These are phyloP conservation scores for Cheilosia vernalis DNA, from an alignment of 2,888 invertebrate genomes.

Conservation along the genomic window DNA sequence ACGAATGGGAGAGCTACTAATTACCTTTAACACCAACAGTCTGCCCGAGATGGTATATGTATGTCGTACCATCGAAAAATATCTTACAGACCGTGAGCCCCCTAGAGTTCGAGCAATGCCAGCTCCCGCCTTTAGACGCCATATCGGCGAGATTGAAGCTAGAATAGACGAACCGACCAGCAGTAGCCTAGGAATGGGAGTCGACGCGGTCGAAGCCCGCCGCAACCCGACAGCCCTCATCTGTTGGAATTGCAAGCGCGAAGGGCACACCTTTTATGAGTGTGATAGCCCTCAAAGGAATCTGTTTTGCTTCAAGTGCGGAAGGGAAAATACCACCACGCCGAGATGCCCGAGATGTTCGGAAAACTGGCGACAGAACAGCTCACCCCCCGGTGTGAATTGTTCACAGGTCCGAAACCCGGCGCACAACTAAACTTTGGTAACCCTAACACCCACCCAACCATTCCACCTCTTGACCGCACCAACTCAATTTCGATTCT, in stretches of 20 bases:
- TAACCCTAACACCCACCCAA: too few species aligned
- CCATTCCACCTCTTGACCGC: too few species aligned
- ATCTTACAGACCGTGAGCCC: too few species aligned
- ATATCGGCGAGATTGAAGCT: neutral
- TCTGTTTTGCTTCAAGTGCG: constrained; percentile 4
- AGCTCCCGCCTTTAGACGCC: too few species aligned
- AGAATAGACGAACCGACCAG: too few species aligned
- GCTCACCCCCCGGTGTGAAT: neutral
- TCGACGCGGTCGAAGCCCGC: neutral
- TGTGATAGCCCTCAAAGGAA: neutral
- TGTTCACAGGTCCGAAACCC: neutral
- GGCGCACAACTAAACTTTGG: neutral
- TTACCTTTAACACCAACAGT: too few species aligned
- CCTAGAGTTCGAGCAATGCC: too few species aligned
- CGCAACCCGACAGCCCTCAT: neutral
- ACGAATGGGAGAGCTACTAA: too few species aligned
- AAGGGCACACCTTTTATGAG: neutral
- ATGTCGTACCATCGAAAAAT: too few species aligned
- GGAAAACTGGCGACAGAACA: neutral
- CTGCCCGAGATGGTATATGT: too few species aligned
- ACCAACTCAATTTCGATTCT: too few species aligned
- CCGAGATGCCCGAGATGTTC: neutral
- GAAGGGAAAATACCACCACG: neutral
- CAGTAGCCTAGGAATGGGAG: too few species aligned
- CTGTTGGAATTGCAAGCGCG: neutral